These are phyloP conservation scores for Cetonia aurata DNA, from an alignment of 2,888 invertebrate species.

Conservation along the genomic window DNA sequence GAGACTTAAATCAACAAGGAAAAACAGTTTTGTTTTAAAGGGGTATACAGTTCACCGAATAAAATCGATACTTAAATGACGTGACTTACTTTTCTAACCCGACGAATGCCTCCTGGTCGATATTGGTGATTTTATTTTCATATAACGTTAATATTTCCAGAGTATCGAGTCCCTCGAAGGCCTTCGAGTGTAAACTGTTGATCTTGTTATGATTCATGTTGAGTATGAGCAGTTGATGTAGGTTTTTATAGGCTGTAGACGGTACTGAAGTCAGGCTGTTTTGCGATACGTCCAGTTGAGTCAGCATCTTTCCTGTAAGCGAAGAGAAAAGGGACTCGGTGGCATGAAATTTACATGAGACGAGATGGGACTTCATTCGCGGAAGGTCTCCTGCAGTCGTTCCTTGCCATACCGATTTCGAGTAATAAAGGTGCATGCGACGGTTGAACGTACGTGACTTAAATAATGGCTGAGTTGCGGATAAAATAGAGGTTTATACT, in stretches of 20 bases:
- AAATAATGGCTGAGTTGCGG: background rate
- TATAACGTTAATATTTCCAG: slow-evolving; percentile 89
- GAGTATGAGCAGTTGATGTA: slow-evolving; percentile 86
- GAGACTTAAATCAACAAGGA: too few relatives aligned
- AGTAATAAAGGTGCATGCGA: background rate
- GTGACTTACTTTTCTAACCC: slow-evolving; percentile 86
- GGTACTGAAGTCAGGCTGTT: slow-evolving; percentile 87
- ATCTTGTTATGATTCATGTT: slow-evolving; percentile 92
- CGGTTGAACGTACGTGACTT: background rate
- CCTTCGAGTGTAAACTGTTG: slow-evolving; percentile 80
- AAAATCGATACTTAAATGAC: background rate
- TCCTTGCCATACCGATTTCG: background rate
- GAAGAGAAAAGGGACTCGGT: background rate
- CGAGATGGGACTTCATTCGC: background rate
- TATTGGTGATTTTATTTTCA: slow-evolving; percentile 84
- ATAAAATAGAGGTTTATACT: background rate
- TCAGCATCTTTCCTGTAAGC: slow-evolving; percentile 82
- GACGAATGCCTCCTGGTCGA: slow-evolving; percentile 87
- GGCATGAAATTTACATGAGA: slow-evolving; percentile 27
- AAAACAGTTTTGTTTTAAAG: too few relatives aligned
- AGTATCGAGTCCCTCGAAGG: slow-evolving; percentile 89
- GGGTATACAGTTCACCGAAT: background rate
- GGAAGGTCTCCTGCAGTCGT: background rate
- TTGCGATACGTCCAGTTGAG: slow-evolving; percentile 89
- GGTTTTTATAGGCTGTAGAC: slow-evolving; percentile 81